Percentiles rank a stretch among this genome's conserved stretches.
Conservation (phyloP, 2,113 vertebrate species). For the Sitta europaea region DNA sequence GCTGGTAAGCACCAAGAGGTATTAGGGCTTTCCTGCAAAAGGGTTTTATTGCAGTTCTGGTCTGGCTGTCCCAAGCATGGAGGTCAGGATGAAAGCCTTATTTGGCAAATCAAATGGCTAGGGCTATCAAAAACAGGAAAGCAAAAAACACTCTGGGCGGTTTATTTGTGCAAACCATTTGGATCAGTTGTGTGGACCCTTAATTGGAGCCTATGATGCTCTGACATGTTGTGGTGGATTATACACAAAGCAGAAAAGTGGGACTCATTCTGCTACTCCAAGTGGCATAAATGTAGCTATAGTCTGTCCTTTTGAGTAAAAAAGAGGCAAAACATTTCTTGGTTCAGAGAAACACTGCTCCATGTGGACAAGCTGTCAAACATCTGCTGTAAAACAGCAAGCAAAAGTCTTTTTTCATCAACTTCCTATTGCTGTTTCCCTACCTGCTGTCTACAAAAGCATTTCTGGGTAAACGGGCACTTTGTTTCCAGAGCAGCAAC, state of each 20-base stretch:
- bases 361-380: neutral
- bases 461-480: neutral
- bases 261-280: neutral
- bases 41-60: neutral
- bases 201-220: neutral
- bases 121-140: neutral
- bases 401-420: neutral
- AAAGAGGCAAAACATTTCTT: neutral
- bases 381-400: neutral
- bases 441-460: neutral
- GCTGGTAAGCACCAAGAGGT: neutral
- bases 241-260: neutral
- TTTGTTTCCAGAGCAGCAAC: neutral
- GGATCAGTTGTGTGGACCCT: neutral
- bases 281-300: neutral
- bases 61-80: neutral
- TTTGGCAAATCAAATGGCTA: neutral
- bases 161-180: neutral
- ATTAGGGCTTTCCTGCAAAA: neutral
- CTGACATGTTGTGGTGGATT: rapidly evolving
- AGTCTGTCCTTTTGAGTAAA: neutral
- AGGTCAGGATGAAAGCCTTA: neutral
- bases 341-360: neutral
- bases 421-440: neutral
- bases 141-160: neutral